phyloP scores from a whole-genome alignment of 2,888 invertebrate species.

The Drosophila aldrichi region DNA sequence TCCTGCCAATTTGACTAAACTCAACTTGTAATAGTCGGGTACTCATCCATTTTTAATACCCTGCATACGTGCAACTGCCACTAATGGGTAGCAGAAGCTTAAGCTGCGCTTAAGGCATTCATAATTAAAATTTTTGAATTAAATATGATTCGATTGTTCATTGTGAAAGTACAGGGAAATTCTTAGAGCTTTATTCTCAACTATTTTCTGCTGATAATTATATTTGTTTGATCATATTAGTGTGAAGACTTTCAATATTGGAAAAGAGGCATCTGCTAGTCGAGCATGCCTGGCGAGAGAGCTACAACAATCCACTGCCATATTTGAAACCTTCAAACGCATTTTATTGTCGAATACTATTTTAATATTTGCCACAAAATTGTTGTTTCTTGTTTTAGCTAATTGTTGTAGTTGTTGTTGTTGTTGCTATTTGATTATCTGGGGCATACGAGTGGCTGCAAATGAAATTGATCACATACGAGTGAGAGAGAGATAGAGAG shows the following conservation, averaged over 20 bases:
- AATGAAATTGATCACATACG: slow-evolving; percentile 18
- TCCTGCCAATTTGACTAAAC: slow-evolving; percentile 55
- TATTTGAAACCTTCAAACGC: slow-evolving; percentile 41
- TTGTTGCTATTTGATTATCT: slow-evolving; percentile 12
- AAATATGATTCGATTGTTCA: not conserved
- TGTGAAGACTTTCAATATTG: too few species aligned
- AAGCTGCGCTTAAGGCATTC: not conserved
- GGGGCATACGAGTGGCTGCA: slow-evolving; percentile 22
- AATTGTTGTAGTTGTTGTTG: slow-evolving; percentile 14
- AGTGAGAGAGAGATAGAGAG: not conserved
- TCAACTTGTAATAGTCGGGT: slow-evolving; percentile 48
- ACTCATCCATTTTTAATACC: slow-evolving; percentile 42
- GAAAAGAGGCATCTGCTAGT: slow-evolving; percentile 3
- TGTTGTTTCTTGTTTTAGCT: slow-evolving; percentile 19
- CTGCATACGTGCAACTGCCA: not conserved
- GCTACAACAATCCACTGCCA: slow-evolving; percentile 28
- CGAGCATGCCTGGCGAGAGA: not conserved
- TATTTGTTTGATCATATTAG: too few species aligned
- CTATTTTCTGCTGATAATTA: too few species aligned
- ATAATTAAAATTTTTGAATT: not conserved
- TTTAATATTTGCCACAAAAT: slow-evolving; percentile 48
- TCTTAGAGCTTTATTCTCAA: not conserved
- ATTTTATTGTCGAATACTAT: slow-evolving; percentile 46
- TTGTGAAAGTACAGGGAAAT: too few species aligned
- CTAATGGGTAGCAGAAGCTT: not conserved